Conservation (phyloP, 1,140 invertebrate genomes). For the Coenobita brevimanus region DNA sequence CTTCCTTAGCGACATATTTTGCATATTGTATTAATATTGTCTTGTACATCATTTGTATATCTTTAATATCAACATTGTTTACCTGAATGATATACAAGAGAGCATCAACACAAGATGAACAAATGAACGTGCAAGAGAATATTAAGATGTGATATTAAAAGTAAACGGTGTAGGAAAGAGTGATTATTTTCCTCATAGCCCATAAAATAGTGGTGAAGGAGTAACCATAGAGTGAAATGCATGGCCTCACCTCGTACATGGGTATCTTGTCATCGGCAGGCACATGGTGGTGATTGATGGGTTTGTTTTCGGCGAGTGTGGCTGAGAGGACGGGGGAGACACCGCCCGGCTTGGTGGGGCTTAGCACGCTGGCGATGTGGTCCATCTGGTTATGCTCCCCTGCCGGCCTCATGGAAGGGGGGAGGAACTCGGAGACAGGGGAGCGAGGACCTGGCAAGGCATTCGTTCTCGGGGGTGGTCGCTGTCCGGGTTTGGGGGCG, state of each 20-base stretch:
- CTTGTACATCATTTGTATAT: too few relatives aligned
- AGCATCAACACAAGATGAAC: too few relatives aligned
- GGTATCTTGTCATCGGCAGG: constrained; percentile 50
- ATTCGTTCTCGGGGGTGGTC: constrained; percentile 39
- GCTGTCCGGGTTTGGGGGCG: constrained; percentile 42
- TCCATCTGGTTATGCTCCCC: background rate
- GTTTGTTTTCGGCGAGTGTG: constrained; percentile 55
- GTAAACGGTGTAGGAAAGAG: too few relatives aligned
- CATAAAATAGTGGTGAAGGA: too few relatives aligned
- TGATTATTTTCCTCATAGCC: too few relatives aligned
- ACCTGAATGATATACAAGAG: too few relatives aligned
- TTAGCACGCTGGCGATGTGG: constrained; percentile 18
- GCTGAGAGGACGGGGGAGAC: constrained; percentile 57
- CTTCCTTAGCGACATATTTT: too few relatives aligned
- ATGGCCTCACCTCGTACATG: constrained; percentile 66
- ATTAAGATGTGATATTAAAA: too few relatives aligned
- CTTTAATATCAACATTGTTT: too few relatives aligned
- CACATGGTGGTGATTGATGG: constrained; percentile 26
- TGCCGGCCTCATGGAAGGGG: constrained; percentile 21
- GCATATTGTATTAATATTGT: too few relatives aligned
- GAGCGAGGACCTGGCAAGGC: constrained; percentile 37
- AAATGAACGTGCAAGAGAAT: too few relatives aligned
- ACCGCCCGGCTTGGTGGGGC: constrained; percentile 35
- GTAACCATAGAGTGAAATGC: too few relatives aligned
- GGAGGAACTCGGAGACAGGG: constrained; percentile 60